Percentiles rank a stretch among this genome's conserved stretches.
Evolutionary conservation across 1,140 invertebrate genomes (phyloP).

Genomic region (Diachasma alloeum): DNA sequence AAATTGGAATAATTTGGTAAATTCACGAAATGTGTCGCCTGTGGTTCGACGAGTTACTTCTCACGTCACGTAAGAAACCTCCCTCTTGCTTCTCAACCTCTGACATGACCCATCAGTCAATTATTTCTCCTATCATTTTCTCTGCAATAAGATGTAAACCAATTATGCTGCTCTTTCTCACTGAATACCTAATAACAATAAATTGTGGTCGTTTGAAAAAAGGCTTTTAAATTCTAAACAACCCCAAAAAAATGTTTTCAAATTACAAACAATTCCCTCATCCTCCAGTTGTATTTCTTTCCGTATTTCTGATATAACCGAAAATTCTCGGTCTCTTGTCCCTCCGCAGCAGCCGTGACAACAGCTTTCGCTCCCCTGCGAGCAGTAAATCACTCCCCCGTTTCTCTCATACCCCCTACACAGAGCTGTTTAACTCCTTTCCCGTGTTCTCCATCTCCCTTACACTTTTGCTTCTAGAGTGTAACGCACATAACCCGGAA

Average conservation of each 20-base stretch:
- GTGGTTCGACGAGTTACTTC: too few species aligned
- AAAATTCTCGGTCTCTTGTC: constrained; percentile 30
- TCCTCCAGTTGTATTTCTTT: background rate
- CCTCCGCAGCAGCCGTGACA: constrained; percentile 42
- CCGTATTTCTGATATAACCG: constrained; percentile 31
- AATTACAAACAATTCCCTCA: background rate
- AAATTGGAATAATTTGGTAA: too few species aligned
- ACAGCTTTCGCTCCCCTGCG: constrained; percentile 51
- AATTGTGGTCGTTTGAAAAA: too few species aligned
- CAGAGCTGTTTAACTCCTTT: constrained; percentile 12
- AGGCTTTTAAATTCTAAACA: too few species aligned
- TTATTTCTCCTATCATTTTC: too few species aligned
- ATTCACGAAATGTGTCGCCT: too few species aligned
- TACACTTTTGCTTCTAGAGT: background rate
- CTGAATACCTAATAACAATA: too few species aligned
- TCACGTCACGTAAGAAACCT: too few species aligned
- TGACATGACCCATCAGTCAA: too few species aligned
- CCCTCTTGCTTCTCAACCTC: too few species aligned
- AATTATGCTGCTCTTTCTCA: too few species aligned
- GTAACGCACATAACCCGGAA: background rate
- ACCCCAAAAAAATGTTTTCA: background rate
- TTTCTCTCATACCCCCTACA: constrained; percentile 3
- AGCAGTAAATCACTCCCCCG: constrained; percentile 50
- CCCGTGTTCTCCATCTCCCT: constrained; percentile 11
- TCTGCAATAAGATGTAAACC: too few species aligned